These are phyloP conservation scores for Phrynocephalus versicolor DNA, from an alignment of 2,113 vertebrate species.

Conservation along the genomic window DNA sequence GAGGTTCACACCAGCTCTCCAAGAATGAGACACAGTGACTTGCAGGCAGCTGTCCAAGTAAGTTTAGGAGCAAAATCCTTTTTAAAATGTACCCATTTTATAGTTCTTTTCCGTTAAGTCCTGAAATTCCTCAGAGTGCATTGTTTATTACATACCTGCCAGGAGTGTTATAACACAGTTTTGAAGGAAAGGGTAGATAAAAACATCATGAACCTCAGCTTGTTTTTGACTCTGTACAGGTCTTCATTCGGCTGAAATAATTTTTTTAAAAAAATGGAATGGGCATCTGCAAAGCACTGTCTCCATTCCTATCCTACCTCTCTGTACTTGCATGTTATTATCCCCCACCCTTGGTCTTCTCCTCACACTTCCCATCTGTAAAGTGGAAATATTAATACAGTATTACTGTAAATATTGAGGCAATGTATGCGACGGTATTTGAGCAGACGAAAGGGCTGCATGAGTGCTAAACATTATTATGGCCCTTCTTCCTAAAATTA, in stretches of 20 bases:
- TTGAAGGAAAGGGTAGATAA: too few species aligned
- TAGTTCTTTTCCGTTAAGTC: background rate
- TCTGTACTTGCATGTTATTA: background rate
- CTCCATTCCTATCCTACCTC: background rate
- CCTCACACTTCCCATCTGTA: background rate
- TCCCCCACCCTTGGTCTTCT: background rate
- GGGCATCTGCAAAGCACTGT: too few species aligned
- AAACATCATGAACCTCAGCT: too few species aligned
- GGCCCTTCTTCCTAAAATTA: background rate
- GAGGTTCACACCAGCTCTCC: background rate
- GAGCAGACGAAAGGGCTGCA: background rate
- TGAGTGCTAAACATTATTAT: background rate
- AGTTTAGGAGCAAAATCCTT: background rate
- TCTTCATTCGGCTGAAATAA: too few species aligned
- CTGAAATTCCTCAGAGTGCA: background rate
- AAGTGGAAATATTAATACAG: background rate
- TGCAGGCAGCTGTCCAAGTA: background rate
- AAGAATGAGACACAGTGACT: background rate
- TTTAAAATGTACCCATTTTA: too few species aligned
- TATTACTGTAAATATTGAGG: background rate
- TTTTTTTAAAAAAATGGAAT: too few species aligned
- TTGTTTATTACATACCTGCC: background rate
- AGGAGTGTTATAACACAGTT: background rate
- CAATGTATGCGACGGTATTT: background rate
- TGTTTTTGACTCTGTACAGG: too few species aligned